Base-by-base conservation (phyloP, 2,113 vertebrate genomes). In the Muntiacus muntjak region DNA sequence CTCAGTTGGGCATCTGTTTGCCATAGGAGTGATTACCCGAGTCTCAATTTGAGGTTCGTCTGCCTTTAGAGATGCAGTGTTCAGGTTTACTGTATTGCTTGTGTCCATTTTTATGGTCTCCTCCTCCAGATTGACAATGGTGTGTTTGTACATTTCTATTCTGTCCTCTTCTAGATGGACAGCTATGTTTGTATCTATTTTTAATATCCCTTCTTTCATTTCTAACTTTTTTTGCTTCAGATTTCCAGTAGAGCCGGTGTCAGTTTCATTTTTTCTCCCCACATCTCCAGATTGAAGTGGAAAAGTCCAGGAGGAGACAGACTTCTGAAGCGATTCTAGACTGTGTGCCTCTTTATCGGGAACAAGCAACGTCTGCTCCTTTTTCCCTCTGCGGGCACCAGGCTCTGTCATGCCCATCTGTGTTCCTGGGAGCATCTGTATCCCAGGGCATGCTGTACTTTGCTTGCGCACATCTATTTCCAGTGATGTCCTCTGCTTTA, bases 201-300 rank as follows among this genome's bases (percentile, higher is more conserved):
- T 87, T 30, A 96, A 76, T 57, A 71, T 36, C 30, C 33, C 15
- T 60, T 96, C 79, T 84, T 84, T 58, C 82, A 84, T 57, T 52
- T 90, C 45, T 79, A 79, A 21, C 28, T 28, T 50, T 43, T 93
- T 85, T 43, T 64, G 89, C n/a, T 76, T n/a, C 40, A 54, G 6
- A 54, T 67, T 81, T 43, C 28, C 16, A 47, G 50, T 14, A 3
- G n/a, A n/a, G 25, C 4, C 40, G n/a, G 25, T 28, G 17, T 84
- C 67, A 1, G 12, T 52, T 79, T 89, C 11, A 26, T 58, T 26
- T 52, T 8, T 5, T 1, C 7, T 45, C 47, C 25, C 85, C 7
- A 45, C 50, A 33, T 92, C 23, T 94, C 12, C 36, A 74, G 84
- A 43, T 5, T 84, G 88, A 78, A 57, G 23, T 50, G 36, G 36